These are phyloP conservation scores for Lepilemur ruficaudatus DNA, from an alignment of 2,797 vertebrate genomes.

Conservation along the genomic window DNA sequence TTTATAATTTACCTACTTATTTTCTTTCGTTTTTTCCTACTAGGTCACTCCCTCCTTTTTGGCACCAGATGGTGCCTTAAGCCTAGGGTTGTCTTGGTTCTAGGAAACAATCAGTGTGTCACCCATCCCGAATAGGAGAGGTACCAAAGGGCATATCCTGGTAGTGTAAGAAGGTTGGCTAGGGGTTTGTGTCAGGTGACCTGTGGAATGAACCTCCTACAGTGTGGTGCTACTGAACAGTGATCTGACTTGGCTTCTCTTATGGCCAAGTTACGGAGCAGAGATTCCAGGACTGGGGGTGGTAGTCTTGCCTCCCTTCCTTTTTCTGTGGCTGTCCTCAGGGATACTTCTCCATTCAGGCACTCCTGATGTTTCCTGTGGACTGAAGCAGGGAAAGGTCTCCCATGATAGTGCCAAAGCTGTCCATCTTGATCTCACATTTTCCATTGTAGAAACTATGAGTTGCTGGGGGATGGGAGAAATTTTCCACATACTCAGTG, in stretches of 20 bases:
- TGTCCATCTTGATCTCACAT: neutral
- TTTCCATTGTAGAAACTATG: neutral
- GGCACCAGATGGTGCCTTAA: neutral
- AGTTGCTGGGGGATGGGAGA: neutral
- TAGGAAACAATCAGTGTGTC: neutral
- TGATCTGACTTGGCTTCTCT: neutral
- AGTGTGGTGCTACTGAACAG: neutral
- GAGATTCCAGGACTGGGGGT: neutral
- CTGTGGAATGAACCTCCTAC: neutral
- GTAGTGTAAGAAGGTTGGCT: neutral
- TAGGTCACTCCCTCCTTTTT: neutral
- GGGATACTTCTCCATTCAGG: neutral
- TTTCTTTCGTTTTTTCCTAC: neutral
- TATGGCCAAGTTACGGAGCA: neutral
- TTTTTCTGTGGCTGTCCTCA: neutral
- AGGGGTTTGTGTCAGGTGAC: neutral
- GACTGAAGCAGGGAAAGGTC: neutral
- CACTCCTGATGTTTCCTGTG: neutral
- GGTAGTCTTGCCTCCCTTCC: neutral
- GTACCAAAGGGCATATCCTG: neutral
- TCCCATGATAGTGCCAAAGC: neutral
- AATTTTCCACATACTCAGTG: neutral
- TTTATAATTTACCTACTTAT: neutral
- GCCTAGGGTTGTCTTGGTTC: neutral
- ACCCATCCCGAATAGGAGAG: neutral